Conservation (phyloP, 2,888 invertebrate species). For the Apotomis capreana region DNA sequence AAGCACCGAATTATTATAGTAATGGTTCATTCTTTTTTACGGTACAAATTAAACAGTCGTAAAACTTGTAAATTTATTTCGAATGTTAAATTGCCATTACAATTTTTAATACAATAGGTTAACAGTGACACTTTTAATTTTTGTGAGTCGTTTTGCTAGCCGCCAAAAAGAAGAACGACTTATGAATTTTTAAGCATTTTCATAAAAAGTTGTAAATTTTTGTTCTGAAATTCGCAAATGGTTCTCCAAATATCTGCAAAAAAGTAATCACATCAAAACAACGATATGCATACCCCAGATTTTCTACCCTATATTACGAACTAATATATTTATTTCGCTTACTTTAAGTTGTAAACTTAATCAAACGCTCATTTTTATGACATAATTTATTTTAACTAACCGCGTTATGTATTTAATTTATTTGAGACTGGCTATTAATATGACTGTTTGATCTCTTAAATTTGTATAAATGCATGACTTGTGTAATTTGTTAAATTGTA, state of each 20-base stretch:
- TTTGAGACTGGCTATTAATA: slow-evolving; percentile 29
- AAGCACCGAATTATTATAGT: not conserved
- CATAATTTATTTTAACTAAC: slow-evolving; percentile 57
- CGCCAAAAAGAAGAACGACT: not conserved
- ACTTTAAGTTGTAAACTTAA: slow-evolving; percentile 56
- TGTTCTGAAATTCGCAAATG: not conserved
- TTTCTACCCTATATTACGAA: slow-evolving; percentile 53
- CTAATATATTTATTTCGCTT: slow-evolving; percentile 81
- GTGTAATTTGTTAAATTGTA: not conserved
- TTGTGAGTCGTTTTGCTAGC: too few species aligned
- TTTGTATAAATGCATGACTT: not conserved
- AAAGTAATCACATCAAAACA: not conserved
- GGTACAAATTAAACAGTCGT: too few species aligned
- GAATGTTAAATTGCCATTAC: too few species aligned
- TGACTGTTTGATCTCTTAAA: slow-evolving; percentile 16
- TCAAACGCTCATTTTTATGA: slow-evolving; percentile 56
- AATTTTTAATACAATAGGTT: too few species aligned
- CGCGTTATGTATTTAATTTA: slow-evolving; percentile 31
- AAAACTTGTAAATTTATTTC: too few species aligned
- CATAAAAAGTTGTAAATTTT: not conserved
- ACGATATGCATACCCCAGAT: slow-evolving; percentile 39
- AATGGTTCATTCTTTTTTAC: not conserved
- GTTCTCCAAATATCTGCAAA: not conserved
- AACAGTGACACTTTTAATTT: too few species aligned
- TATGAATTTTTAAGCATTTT: not conserved